Evolutionary conservation across 2,797 vertebrate species (phyloP).

Genomic region (Cossypha caffra): DNA sequence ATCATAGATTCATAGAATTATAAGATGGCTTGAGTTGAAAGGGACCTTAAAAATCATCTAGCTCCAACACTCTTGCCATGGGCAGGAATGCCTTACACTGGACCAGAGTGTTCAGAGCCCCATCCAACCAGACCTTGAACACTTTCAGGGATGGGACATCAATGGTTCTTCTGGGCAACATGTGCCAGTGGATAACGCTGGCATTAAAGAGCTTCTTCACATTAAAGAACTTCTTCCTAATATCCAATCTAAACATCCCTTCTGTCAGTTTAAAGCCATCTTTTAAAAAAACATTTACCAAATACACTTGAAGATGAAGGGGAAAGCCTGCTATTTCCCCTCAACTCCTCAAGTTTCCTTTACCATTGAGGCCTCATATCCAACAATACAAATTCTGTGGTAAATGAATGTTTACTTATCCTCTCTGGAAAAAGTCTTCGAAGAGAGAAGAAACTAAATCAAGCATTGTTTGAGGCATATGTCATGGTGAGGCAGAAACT

Average conservation of each 20-base stretch:
- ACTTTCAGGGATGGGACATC: too few species aligned
- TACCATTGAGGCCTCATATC: neutral
- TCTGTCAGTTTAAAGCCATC: neutral
- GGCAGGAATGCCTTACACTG: neutral
- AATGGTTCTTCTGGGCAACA: rapidly evolving
- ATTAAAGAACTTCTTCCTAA: neutral
- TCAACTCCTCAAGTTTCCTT: neutral
- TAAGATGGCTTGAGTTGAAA: neutral
- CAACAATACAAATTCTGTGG: neutral
- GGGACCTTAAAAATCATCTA: neutral
- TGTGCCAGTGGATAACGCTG: neutral
- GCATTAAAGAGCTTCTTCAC: neutral
- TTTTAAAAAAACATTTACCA: neutral
- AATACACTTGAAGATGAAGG: neutral
- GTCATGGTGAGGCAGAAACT: neutral
- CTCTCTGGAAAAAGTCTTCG: neutral
- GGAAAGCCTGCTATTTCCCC: neutral
- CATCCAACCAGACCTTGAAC: neutral
- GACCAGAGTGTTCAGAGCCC: neutral
- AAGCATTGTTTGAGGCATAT: neutral
- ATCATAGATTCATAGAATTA: neutral
- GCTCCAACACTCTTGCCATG: neutral
- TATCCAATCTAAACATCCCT: neutral
- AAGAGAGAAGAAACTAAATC: neutral
- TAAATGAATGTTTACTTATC: neutral